These are phyloP conservation scores for Eupleurogrammus muticus DNA, from an alignment of 2,797 vertebrate species.

Conservation along the genomic window DNA sequence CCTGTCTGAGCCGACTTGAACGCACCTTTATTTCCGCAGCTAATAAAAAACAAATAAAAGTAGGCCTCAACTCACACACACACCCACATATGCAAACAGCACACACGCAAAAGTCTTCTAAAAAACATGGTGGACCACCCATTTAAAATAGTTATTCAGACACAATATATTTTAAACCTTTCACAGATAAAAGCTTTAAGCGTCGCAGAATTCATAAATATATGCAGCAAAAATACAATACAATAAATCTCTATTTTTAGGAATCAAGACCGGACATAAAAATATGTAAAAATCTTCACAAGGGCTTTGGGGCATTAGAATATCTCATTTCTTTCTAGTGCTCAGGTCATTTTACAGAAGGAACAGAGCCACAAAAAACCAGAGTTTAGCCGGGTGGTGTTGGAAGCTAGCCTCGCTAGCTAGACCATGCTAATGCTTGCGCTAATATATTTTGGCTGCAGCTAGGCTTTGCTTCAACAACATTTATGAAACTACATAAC, in stretches of 20 bases:
- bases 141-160: conserved; percentile 21
- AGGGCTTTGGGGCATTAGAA: conserved; percentile 17
- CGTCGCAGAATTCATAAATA: conserved; percentile 63
- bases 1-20: conserved; percentile 28
- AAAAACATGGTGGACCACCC: conserved; percentile 30
- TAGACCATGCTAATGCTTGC: neutral
- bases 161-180: conserved; percentile 53
- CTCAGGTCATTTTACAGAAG: neutral
- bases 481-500: neutral
- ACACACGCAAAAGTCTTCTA: conserved; percentile 15
- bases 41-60: conserved; percentile 5
- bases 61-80: neutral
- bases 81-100: conserved; percentile 24
- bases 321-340: neutral
- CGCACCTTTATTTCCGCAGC: neutral
- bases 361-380: conserved; percentile 14
- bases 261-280: conserved; percentile 57
- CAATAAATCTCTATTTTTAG: conserved; percentile 57
- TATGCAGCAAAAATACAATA: conserved; percentile 71
- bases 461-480: neutral
- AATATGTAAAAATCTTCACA: conserved; percentile 63
- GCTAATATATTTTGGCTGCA: neutral
- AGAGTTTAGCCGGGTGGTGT: conserved; percentile 15
- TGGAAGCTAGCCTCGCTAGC: neutral
- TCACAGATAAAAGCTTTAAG: conserved; percentile 48